Percentiles rank a stretch among this genome's conserved stretches.
Evolutionary conservation across 2,113 vertebrate genomes (phyloP).

Genomic region (Galeopterus variegatus): DNA sequence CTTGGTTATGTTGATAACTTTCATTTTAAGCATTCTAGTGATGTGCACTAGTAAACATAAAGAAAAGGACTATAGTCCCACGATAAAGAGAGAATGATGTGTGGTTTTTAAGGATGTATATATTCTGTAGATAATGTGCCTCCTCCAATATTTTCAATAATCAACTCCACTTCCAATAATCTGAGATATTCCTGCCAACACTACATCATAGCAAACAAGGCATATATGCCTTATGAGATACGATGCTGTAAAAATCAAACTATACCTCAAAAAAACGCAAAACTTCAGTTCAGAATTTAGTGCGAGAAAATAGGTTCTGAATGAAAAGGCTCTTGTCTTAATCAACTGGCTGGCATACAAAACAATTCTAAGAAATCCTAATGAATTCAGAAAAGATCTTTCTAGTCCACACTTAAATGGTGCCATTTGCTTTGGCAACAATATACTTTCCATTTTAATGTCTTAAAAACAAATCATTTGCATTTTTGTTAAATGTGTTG

Average conservation of each 20-base stretch:
- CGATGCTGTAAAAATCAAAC: slow-evolving; percentile 68
- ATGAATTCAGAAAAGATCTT: slow-evolving; percentile 81
- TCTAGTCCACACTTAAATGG: slow-evolving; percentile 19
- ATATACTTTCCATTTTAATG: slow-evolving; percentile 7
- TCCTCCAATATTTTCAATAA: slow-evolving; percentile 77
- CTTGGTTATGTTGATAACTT: not conserved
- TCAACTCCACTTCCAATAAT: slow-evolving; percentile 81
- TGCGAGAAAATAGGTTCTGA: slow-evolving; percentile 67
- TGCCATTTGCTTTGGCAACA: not conserved
- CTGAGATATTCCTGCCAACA: slow-evolving; percentile 80
- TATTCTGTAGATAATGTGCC: slow-evolving; percentile 80
- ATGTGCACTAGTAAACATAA: not conserved
- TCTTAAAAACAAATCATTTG: slow-evolving; percentile 58
- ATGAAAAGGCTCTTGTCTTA: slow-evolving; percentile 83
- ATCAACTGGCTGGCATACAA: slow-evolving; percentile 80
- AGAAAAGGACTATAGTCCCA: slow-evolving; percentile 48
- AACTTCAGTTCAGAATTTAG: slow-evolving; percentile 85
- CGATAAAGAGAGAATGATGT: slow-evolving; percentile 29
- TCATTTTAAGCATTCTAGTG: not conserved
- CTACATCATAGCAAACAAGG: slow-evolving; percentile 75
- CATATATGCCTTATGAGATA: slow-evolving; percentile 71
- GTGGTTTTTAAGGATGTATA: slow-evolving; percentile 55
- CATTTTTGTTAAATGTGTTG: slow-evolving; percentile 33
- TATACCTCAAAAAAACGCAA: slow-evolving; percentile 72
- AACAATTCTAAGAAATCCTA: slow-evolving; percentile 83